Evolutionary conservation across 1,140 invertebrate species (phyloP).

Genomic region (Rhagoletis pomonella): DNA sequence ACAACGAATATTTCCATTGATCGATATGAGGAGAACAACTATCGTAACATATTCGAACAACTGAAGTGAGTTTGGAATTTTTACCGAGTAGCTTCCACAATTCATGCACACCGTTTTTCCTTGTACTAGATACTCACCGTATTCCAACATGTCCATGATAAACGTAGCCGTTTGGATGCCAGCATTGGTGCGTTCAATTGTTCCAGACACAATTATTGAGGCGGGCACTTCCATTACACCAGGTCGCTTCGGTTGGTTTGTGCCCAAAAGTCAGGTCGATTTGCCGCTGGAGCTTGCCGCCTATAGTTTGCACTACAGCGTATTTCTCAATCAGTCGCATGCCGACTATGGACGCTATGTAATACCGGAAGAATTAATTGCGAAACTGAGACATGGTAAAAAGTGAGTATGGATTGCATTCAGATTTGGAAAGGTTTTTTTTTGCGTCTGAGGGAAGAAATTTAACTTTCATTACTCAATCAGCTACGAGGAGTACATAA

Average conservation of each 20-base stretch:
- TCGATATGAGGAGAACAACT: not conserved
- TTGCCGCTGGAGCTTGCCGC: slow-evolving; percentile 58
- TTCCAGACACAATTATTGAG: slow-evolving; percentile 67
- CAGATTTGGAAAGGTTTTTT: not conserved
- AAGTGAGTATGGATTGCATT: slow-evolving; percentile 54
- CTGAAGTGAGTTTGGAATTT: slow-evolving; percentile 58
- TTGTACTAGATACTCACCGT: slow-evolving; percentile 16
- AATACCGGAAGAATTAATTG: slow-evolving; percentile 57
- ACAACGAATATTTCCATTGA: slow-evolving; percentile 60
- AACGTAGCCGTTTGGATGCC: slow-evolving; percentile 84
- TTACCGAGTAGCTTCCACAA: not conserved
- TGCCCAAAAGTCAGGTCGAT: slow-evolving; percentile 75
- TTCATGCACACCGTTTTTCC: not conserved
- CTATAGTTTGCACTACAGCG: slow-evolving; percentile 60
- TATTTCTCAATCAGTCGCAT: slow-evolving; percentile 64
- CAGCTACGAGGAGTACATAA: slow-evolving; percentile 55
- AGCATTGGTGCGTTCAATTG: slow-evolving; percentile 76
- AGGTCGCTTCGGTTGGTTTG: slow-evolving; percentile 85
- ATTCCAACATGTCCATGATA: slow-evolving; percentile 72
- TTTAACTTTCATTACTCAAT: not conserved
- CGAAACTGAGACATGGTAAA: not conserved
- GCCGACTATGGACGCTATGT: slow-evolving; percentile 62
- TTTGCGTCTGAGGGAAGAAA: not conserved
- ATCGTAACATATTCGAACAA: slow-evolving; percentile 55
- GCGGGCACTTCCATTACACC: slow-evolving; percentile 75